These are phyloP conservation scores for Peromyscus eremicus DNA, from an alignment of 2,797 vertebrate genomes.

Conservation along the genomic window DNA sequence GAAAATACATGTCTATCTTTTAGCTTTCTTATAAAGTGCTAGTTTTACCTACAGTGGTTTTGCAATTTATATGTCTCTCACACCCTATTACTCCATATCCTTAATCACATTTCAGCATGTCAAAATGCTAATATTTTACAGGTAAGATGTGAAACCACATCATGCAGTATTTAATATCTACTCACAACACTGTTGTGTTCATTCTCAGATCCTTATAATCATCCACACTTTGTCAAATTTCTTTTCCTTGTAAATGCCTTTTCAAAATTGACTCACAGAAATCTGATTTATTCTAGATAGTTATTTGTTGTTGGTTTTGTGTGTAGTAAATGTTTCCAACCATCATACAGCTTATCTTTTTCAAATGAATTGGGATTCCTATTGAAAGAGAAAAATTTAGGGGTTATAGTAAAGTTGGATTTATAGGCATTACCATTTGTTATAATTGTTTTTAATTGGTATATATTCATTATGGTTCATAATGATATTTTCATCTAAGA, in stretches of 20 bases:
- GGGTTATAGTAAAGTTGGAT: slow-evolving; percentile 17
- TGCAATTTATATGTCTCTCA: neutral
- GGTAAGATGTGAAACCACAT: neutral
- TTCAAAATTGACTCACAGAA: slow-evolving; percentile 44
- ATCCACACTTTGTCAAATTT: slow-evolving; percentile 55
- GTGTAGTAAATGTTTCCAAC: slow-evolving; percentile 28
- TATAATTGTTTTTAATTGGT: neutral
- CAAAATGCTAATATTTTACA: neutral
- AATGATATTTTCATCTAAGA: neutral
- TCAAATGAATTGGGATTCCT: neutral
- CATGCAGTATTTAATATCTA: neutral
- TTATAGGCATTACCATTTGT: slow-evolving; percentile 34
- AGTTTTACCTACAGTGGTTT: neutral
- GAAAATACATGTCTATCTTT: neutral
- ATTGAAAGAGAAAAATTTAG: slow-evolving; percentile 18
- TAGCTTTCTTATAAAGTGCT: slow-evolving; percentile 13
- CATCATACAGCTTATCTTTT: neutral
- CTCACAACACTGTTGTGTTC: neutral
- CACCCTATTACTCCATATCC: neutral
- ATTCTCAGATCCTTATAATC: slow-evolving; percentile 21
- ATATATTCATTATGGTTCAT: neutral
- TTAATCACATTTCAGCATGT: neutral
- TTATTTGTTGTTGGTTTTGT: slow-evolving; percentile 4
- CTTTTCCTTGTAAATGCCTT: slow-evolving; percentile 45
- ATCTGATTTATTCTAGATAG: neutral